A percentile compares a stretch with the other conserved stretches of the same genome.
These are phyloP conservation scores for Acrobasis consociella DNA, from an alignment of 2,888 invertebrate species.

Conservation along the genomic window DNA sequence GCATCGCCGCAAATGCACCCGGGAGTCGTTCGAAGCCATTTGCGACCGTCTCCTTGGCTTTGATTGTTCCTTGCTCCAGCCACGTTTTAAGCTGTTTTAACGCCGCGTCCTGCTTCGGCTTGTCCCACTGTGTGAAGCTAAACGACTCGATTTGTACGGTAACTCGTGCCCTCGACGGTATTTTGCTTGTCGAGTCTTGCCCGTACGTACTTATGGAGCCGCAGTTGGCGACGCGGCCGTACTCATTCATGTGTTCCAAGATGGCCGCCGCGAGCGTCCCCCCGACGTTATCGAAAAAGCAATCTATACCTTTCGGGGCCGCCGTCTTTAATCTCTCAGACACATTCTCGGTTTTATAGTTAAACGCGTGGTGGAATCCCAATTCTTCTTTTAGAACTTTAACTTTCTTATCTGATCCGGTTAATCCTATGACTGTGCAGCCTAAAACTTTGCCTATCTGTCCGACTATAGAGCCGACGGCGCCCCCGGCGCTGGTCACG, in stretches of 20 bases:
- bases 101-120: constrained; percentile 40
- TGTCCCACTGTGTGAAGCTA: constrained; percentile 52
- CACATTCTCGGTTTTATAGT: constrained; percentile 84
- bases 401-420: constrained; percentile 85
- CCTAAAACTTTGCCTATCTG: constrained; percentile 83
- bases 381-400: constrained; percentile 82
- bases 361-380: constrained; percentile 85
- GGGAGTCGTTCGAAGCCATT: constrained; percentile 53
- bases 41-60: constrained; percentile 47
- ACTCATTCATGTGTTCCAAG: constrained; percentile 80
- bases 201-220: constrained; percentile 84
- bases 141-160: constrained; percentile 43
- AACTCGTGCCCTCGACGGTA: constrained; percentile 30
- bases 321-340: constrained; percentile 68
- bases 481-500: constrained; percentile 86
- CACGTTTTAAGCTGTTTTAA: constrained; percentile 44
- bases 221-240: constrained; percentile 83
- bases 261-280: constrained; percentile 81
- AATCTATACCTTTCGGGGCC: constrained; percentile 85
- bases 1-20: constrained; percentile 41
- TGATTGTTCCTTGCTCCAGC: constrained; percentile 46
- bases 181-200: constrained; percentile 18
- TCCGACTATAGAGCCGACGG: constrained; percentile 86
- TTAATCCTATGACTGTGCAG: constrained; percentile 67
- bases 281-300: constrained; percentile 88